Evolutionary conservation across 2,113 vertebrate species (phyloP).

Genomic region (Sebastes fasciatus): DNA sequence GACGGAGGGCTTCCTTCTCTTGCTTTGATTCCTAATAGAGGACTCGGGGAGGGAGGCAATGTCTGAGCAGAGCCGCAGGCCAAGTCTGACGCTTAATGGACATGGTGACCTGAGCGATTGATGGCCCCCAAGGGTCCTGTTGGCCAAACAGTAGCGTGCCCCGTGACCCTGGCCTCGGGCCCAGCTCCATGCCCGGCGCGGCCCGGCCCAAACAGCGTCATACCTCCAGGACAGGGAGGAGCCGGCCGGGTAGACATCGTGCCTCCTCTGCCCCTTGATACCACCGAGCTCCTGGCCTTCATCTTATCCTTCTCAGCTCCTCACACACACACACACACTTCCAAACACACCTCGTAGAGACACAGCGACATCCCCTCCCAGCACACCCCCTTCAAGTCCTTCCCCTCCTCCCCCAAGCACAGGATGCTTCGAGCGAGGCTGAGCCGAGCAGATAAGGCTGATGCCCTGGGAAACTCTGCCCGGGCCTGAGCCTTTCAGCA

Average conservation of each 20-base stretch:
- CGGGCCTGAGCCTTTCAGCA: conserved; percentile 80
- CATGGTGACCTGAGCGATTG: conserved; percentile 80
- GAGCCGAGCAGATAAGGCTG: conserved; percentile 85
- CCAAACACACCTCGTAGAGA: conserved; percentile 82
- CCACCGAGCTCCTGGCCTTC: conserved; percentile 59
- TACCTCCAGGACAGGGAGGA: conserved; percentile 64
- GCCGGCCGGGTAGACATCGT: conserved; percentile 58
- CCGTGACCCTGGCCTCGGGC: conserved; percentile 73
- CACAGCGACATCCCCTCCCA: conserved; percentile 84
- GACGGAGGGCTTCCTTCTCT: conserved; percentile 87
- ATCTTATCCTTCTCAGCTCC: conserved; percentile 65
- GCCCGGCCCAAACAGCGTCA: conserved; percentile 44
- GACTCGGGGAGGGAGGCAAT: conserved; percentile 62
- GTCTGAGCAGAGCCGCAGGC: conserved; percentile 51
- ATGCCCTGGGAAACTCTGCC: conserved; percentile 87
- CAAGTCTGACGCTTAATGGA: conserved; percentile 80
- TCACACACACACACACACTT: conserved; percentile 67
- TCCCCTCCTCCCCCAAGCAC: conserved; percentile 77
- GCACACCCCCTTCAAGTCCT: conserved; percentile 60
- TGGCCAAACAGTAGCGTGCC: conserved; percentile 77
- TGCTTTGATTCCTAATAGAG: conserved; percentile 87
- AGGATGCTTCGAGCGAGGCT: conserved; percentile 83
- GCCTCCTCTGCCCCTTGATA: conserved; percentile 71
- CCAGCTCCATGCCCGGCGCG: conserved; percentile 44
- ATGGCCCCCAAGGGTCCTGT: conserved; percentile 80